Evolutionary conservation across 35 echinoderm and acorn worm genomes (phyloP).

Genomic region (Ptychodera flava): DNA sequence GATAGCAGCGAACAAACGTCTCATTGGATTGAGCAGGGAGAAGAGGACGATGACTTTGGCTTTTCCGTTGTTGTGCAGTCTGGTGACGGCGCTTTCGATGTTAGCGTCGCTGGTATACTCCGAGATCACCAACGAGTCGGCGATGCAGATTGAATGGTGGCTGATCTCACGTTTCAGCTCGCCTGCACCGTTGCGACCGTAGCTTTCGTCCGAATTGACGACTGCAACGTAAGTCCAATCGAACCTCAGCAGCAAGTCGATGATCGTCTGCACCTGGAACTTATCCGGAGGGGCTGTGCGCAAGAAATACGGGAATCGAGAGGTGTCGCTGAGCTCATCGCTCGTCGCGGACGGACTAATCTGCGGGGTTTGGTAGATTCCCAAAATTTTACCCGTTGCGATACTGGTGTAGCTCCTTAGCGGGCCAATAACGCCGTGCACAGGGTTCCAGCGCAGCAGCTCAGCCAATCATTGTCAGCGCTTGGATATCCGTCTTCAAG

Average conservation of each 20-base stretch:
- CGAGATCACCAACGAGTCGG: not conserved
- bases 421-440: not conserved
- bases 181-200: constrained; percentile 10
- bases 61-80: not conserved
- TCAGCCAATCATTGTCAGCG: not conserved
- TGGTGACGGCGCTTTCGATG: not conserved
- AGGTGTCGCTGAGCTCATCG: constrained; percentile 28
- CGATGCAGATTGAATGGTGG: not conserved
- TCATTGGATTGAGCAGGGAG: not conserved
- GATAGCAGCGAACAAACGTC: not conserved
- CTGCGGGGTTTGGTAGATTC: not conserved
- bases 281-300: constrained; percentile 28
- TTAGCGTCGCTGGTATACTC: not conserved
- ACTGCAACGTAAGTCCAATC: constrained; percentile 25
- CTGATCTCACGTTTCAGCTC: not conserved
- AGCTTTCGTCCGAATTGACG: constrained; percentile 6
- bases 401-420: not conserved
- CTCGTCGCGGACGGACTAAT: constrained; percentile 28
- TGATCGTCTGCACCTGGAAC: constrained; percentile 19
- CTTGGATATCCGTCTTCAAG: too few relatives aligned
- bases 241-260: constrained; percentile 29
- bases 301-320: constrained; percentile 35
- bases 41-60: constrained; percentile 11
- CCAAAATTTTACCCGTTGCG: not conserved
- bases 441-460: not conserved